Base-by-base conservation (phyloP, 1,140 invertebrate genomes). In the Bombyx mandarina region DNA sequence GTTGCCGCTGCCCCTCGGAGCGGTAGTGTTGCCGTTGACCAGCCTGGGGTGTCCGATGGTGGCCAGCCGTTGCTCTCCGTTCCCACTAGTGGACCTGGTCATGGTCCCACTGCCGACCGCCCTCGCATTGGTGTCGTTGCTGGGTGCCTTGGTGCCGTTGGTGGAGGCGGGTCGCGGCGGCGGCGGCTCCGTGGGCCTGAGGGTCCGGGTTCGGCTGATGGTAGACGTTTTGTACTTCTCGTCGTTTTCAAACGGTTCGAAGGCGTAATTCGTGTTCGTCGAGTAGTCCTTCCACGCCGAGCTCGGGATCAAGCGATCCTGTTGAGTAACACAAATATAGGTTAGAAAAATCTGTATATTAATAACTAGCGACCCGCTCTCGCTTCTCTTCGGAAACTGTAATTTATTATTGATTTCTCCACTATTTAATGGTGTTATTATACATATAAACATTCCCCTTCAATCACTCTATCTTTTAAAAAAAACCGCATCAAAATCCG, bases 261-360 rank as follows among this genome's bases (percentile, higher is more conserved):
- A 96, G 0, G 94, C 94, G 80, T 96, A 96, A 83, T 96, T 96
- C 1, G 94, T 96, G 1, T 51, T 51, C 18, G 93, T 89, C 2
- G 94, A 91, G 74, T 96, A 96, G 75, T 97, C 95, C 71, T 95
- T 95, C 95, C 95, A 97, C 5, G 94, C 93, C 3, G 93, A 93
- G 77, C 92, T 94, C 22, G 92, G 92, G 57, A 96, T 94, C 26
- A 96, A 81, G 64, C 93, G 93, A 68, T 96, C 94, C 94, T 96
- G 89, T 12, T 43, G n/a, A 43, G 8, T 43, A 10, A 43, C 1
- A 52, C 6, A 35, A 8, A 26, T 22, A 4, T 42, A 6, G 35
- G 26, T 10, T 35, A 52, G 3, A 26, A 2, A 43, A n/a, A 49
- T 46, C 45, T 46, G 12, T n/a, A n/a, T 49, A 35, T 5, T 5